These are phyloP conservation scores for Lymantria monacha DNA, from an alignment of 2,888 invertebrate species.

Conservation along the genomic window DNA sequence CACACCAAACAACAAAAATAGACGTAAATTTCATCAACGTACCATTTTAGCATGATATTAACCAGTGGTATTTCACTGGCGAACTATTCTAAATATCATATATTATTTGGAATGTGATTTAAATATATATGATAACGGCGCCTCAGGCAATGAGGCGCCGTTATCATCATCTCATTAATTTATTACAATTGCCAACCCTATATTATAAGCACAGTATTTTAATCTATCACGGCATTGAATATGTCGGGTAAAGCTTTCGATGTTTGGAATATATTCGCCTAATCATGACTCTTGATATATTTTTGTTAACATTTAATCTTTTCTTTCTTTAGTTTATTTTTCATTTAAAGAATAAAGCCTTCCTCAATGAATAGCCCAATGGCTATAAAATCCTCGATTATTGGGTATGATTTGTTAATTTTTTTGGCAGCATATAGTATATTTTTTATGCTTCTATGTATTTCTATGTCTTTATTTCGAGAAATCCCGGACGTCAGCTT, in stretches of 20 bases:
- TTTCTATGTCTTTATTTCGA: too few species aligned
- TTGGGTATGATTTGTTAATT: neutral
- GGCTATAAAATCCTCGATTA: neutral
- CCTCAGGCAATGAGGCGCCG: too few species aligned
- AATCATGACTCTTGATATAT: constrained; percentile 16
- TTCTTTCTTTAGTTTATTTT: constrained; percentile 17
- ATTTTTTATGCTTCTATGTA: too few species aligned
- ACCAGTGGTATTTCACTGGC: too few species aligned
- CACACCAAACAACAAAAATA: too few species aligned
- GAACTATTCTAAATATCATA: too few species aligned
- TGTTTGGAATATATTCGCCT: constrained; percentile 16
- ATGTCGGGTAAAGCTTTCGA: constrained; percentile 10
- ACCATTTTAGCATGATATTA: too few species aligned
- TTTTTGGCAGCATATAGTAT: neutral
- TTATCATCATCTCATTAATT: neutral
- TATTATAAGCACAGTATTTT: constrained; percentile 4
- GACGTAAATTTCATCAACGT: too few species aligned
- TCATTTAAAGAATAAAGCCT: constrained; percentile 12
- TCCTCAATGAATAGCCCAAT: constrained; percentile 1
- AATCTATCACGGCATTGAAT: constrained; percentile 12
- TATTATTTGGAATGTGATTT: too few species aligned
- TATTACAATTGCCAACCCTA: constrained; percentile 1
- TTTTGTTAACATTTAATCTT: constrained; percentile 14
- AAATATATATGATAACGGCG: too few species aligned
- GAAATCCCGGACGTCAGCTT: too few species aligned